Percentiles rank a stretch among this genome's conserved stretches.
These are phyloP conservation scores for Chaenogobius annularis DNA, from an alignment of 2,113 vertebrate species.

Conservation along the genomic window DNA sequence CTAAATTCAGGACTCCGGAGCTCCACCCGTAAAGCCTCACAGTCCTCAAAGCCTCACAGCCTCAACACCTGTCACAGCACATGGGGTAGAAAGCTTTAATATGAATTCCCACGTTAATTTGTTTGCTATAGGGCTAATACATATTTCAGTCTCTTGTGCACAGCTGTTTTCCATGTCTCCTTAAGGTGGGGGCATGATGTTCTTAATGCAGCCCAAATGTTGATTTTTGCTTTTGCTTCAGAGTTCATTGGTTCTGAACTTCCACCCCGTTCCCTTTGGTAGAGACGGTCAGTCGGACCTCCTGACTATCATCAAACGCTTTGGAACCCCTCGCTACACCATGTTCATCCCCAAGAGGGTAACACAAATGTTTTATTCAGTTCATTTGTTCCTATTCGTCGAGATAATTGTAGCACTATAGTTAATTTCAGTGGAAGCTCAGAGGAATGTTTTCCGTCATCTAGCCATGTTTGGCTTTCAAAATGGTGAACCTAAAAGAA, in stretches of 20 bases:
- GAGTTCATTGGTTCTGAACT: constrained; percentile 69
- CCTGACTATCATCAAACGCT: constrained; percentile 61
- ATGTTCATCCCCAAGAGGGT: constrained; percentile 69
- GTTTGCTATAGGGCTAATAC: no score
- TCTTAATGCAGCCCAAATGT: no score
- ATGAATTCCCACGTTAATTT: no score
- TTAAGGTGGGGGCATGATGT: no score
- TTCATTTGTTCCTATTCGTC: not conserved
- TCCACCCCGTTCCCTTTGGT: constrained; percentile 64
- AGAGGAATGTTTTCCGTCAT: not conserved
- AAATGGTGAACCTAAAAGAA: not conserved
- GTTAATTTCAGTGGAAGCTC: no score
- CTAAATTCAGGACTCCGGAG: no score
- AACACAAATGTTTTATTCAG: constrained; percentile 10
- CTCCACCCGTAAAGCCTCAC: no score
- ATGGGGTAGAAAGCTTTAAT: no score
- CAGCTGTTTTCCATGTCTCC: no score
- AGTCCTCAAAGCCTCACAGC: no score
- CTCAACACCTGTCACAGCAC: no score
- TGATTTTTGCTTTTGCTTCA: constrained; percentile 5
- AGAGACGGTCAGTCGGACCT: constrained; percentile 59
- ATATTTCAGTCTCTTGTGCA: no score
- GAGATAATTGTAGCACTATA: not conserved
- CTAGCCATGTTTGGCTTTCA: not conserved
- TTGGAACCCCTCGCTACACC: constrained; percentile 64